Conservation (phyloP, 2,888 invertebrate species). For the Malacosoma neustria region DNA sequence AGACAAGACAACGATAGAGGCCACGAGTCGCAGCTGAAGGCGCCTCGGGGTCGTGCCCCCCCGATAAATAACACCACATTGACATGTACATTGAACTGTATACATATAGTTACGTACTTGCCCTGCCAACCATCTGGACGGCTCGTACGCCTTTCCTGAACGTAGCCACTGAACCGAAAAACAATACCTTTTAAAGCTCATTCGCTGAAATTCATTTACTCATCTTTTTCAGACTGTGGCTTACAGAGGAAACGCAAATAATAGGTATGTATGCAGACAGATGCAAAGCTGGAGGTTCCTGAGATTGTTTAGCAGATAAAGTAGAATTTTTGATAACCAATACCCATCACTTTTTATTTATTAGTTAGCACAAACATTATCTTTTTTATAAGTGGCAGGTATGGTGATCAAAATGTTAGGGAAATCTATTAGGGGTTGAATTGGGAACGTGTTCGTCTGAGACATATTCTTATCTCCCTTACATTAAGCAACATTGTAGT, state of each 20-base stretch:
- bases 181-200: slow-evolving; percentile 52
- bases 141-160: slow-evolving; percentile 99
- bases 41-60: slow-evolving; percentile 22
- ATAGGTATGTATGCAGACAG: slow-evolving; percentile 45
- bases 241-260: slow-evolving; percentile 38
- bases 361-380: no score
- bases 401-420: background rate
- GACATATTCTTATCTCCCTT: slow-evolving; percentile 21
- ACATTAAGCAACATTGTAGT: slow-evolving; percentile 36
- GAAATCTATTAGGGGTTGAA: slow-evolving; percentile 14
- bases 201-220: slow-evolving; percentile 34
- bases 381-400: background rate
- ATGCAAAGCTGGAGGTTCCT: slow-evolving; percentile 46
- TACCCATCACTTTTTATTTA: slow-evolving; percentile 11
- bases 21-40: slow-evolving; percentile 28
- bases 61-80: slow-evolving; percentile 57
- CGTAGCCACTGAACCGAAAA: slow-evolving; percentile 92
- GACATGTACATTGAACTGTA: slow-evolving; percentile 60
- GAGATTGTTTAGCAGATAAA: background rate
- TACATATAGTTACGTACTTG: slow-evolving; percentile 89
- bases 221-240: slow-evolving; percentile 32
- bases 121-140: slow-evolving; percentile 98
- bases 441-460: slow-evolving; percentile 21
- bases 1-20: slow-evolving; percentile 63
- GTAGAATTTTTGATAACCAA: slow-evolving; percentile 32